Conservation (phyloP, 2,888 invertebrate genomes). For the Megamerina dolium region DNA sequence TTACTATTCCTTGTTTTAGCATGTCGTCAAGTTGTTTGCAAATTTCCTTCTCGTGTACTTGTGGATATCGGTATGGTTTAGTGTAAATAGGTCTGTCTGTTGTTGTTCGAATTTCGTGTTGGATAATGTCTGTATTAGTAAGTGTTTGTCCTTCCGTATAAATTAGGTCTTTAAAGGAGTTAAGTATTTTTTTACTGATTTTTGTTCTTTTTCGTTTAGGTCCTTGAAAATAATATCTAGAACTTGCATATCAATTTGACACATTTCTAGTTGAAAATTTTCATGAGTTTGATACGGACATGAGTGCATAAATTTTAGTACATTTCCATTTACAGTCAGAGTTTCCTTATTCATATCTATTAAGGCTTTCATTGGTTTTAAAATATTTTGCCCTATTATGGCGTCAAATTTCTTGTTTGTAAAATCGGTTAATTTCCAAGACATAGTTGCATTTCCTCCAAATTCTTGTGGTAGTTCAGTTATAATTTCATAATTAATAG, state of each 20-base stretch:
- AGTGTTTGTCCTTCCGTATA: conserved; percentile 5
- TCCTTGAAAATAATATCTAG: background rate
- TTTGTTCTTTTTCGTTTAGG: background rate
- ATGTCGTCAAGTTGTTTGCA: too few relatives aligned
- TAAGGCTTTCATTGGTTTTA: too few relatives aligned
- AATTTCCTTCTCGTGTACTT: too few relatives aligned
- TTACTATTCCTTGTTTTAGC: too few relatives aligned
- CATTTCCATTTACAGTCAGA: too few relatives aligned
- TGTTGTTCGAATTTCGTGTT: conserved; percentile 13
- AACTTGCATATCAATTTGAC: background rate
- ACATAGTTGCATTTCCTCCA: too few relatives aligned
- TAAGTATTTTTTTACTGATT: background rate
- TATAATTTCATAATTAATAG: too few relatives aligned
- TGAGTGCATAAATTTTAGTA: too few relatives aligned
- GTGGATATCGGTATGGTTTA: too few relatives aligned
- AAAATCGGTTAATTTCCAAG: background rate
- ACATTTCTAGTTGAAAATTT: background rate
- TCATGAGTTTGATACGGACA: background rate
- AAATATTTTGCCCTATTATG: too few relatives aligned
- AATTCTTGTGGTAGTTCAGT: too few relatives aligned
- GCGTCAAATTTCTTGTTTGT: background rate
- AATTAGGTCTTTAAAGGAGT: conserved; percentile 9
- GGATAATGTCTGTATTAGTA: conserved; percentile 10
- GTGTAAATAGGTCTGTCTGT: conserved; percentile 10
- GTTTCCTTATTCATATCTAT: too few relatives aligned